Base-by-base conservation (phyloP, 1,140 invertebrate species). In the Danaus plexippus region DNA sequence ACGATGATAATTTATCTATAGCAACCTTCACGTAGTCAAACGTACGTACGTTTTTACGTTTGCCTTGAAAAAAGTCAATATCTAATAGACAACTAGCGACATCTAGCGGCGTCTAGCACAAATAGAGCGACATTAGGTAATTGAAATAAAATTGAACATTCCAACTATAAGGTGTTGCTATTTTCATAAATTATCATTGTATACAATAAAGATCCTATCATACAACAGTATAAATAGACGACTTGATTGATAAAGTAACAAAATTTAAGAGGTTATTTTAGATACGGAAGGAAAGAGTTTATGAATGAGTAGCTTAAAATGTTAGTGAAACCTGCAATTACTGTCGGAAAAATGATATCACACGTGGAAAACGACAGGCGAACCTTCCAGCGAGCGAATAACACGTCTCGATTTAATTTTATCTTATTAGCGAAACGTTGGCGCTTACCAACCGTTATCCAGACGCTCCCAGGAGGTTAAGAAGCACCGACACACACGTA, bases 371-470 rank as follows among this genome's bases (percentile, higher is more conserved):
- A 52, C 11, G 56, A 9, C 47, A 43, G 45, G 52, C 53, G 32
- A 49, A 45, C 48, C 49, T 47, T 61, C 43, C 43, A 50, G 58
- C 43, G 9, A 53, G 51, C 46, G 52, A 59, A 57, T 54, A 52
- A 60, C 43, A 53, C 51, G 76, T 32, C 75, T 78, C 69, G 60
- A 66, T 75, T 80, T 80, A 80, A 79, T 75, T 80, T 73, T 82
- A 80, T 79, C 77, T 69, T 75, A 67, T 66, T 51, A 60, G 52
- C 53, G 47, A 54, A 59, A 54, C 47, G 58, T 43, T 61, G 54
- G 54, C 74, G 79, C 75, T 77, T 70, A 75, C 75, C 69, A 67
- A 71, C 68, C 63, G 59, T 55, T 56, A 63, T 70, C 63, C 66
- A 54, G 67, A 71, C 70, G 69, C 72, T 71, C 73, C 67, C 77